phyloP scores from a whole-genome alignment of 2,113 vertebrate species.

The Balaenoptera acutorostrata region DNA sequence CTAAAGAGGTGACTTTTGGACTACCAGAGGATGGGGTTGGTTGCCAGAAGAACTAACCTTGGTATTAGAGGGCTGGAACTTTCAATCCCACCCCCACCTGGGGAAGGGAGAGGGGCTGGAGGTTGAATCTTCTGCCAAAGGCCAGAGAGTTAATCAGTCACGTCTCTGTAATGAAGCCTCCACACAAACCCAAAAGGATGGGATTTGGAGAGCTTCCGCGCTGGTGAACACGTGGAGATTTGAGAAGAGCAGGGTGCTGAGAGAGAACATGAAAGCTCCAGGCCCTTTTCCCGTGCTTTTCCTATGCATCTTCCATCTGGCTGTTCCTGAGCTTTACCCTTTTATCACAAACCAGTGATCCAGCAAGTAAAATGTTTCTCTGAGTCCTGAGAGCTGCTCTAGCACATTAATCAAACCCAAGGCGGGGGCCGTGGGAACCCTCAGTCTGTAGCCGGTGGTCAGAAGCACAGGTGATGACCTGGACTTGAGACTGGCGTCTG shows the following conservation, averaged over 20 bases:
- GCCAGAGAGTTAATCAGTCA: background rate
- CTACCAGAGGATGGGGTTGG: background rate
- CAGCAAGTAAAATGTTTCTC: too few species aligned
- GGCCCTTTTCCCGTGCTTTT: background rate
- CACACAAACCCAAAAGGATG: background rate
- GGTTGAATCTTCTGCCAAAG: rapidly evolving
- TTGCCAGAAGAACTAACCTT: background rate
- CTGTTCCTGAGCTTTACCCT: background rate
- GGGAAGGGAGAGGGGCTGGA: background rate
- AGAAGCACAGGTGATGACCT: background rate
- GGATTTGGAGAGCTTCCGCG: rapidly evolving
- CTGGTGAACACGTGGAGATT: background rate
- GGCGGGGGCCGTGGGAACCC: rapidly evolving
- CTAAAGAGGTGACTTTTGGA: background rate
- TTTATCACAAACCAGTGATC: too few species aligned
- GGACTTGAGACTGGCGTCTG: rapidly evolving
- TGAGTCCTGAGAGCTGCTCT: background rate
- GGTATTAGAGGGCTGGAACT: too few species aligned
- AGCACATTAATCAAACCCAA: background rate
- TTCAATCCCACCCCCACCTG: background rate
- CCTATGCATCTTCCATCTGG: rapidly evolving
- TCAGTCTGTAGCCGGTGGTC: background rate
- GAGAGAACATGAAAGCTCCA: rapidly evolving
- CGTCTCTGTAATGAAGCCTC: background rate
- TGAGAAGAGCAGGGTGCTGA: background rate